Base-by-base conservation (phyloP, 2,888 invertebrate genomes). In the Onchidella celtica region DNA sequence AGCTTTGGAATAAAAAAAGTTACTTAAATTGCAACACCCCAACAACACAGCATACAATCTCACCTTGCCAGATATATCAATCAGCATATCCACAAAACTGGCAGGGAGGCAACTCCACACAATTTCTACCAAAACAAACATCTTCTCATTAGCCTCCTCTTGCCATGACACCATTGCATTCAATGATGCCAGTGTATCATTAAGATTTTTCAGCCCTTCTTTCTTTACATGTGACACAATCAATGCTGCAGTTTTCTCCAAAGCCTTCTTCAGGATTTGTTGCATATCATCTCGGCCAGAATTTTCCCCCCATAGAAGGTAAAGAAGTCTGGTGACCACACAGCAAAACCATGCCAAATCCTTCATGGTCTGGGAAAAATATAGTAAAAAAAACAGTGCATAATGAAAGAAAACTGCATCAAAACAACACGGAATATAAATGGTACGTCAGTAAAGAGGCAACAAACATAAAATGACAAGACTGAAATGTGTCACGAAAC, bases 51-150 rank as follows among this genome's bases (percentile, higher is more conserved):
- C n/a, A n/a, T n/a, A n/a, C n/a, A n/a, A 11, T 47, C 74, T 75
- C 81, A 90, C 90, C 88, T 89, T 89, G 38, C 88, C 87, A 65
- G 86, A 86, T 29, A 90, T 79, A n/a, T 88, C 87, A 32, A 89
- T 27, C 47, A 89, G 79, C 14, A 84, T 40, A 72, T 90, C 89
- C 2, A 88, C 79, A 32, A 90, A 83, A 69, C 79, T 85, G 6
- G 84, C 81, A 6, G 91, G 89, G 1, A 88, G 82, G 11, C 83
- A 83, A 9, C 85, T 63, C 57, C 86, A 76, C 34, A 86, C 73
- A 4, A 87, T 27, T 63, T 85, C 82, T 14, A 85, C 79, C 36
- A 88, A 79, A 9, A 75, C 24, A 61, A 73, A 86, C 36, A 65
- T 68, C 4, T 36, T 77, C n/a, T 27, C 14, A 32, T 61, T 27